A percentile compares a stretch with the other conserved stretches of the same genome.
These are phyloP conservation scores for Drosophila hamatofila DNA, from an alignment of 2,888 invertebrate genomes.

Conservation along the genomic window DNA sequence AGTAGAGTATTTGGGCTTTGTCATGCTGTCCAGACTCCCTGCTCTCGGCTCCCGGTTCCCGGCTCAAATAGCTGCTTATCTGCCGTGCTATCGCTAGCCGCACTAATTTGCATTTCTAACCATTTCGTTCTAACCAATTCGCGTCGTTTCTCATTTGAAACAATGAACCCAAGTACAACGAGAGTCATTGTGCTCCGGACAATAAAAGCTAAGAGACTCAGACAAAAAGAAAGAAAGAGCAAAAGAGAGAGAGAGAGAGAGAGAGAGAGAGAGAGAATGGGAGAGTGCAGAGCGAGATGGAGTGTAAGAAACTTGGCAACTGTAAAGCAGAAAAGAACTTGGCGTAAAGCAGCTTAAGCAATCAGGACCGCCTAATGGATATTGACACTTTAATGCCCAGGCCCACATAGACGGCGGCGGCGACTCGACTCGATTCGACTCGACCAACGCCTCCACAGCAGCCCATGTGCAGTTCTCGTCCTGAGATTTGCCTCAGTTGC, in stretches of 20 bases:
- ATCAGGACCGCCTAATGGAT: constrained; percentile 81
- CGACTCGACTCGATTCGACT: constrained; percentile 16
- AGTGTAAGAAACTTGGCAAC: constrained; percentile 55
- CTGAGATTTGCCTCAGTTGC: constrained; percentile 68
- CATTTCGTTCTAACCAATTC: constrained; percentile 78
- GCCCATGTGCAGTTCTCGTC: constrained; percentile 65
- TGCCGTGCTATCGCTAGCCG: constrained; percentile 60
- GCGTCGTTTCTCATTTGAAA: constrained; percentile 80
- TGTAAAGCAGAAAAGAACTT: constrained; percentile 74
- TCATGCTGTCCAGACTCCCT: constrained; percentile 28
- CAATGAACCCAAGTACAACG: constrained; percentile 73
- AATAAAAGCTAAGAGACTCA: constrained; percentile 65
- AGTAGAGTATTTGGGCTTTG: constrained; percentile 59
- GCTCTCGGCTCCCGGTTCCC: constrained; percentile 9
- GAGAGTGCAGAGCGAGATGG: constrained; percentile 52
- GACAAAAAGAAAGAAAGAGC: constrained; percentile 29
- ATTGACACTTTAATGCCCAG: constrained; percentile 78
- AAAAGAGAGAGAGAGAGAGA: constrained; percentile 7
- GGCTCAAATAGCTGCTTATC: constrained; percentile 53
- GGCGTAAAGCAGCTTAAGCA: constrained; percentile 81
- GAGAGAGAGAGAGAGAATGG: constrained; percentile 45
- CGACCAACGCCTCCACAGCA: constrained; percentile 23
- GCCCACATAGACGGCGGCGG: constrained; percentile 46
- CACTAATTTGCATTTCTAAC: constrained; percentile 79
- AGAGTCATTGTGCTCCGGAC: constrained; percentile 74